Percentiles rank a stretch among this genome's conserved stretches.
phyloP scores from a whole-genome alignment of 2,888 invertebrate genomes.

The Tenthredo distinguenda region DNA sequence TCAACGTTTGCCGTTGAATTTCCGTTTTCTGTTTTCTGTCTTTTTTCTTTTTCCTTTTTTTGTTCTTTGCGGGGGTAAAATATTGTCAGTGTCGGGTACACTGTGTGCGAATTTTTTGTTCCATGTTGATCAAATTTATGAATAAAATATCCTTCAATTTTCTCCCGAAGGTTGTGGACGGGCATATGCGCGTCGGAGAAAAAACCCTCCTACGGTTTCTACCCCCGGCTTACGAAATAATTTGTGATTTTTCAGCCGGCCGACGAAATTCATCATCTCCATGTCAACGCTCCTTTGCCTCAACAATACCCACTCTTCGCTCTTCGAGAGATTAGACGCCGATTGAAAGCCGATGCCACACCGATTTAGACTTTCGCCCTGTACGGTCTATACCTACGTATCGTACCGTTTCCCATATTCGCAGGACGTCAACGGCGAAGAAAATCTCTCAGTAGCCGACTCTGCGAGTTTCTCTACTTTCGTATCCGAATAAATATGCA shows the following conservation, averaged over 20 bases:
- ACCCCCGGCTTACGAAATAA: conserved; percentile 57
- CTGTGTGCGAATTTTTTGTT: background rate
- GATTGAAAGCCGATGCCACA: conserved; percentile 49
- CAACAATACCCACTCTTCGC: conserved; percentile 59
- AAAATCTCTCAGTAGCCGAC: background rate
- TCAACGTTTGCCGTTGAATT: background rate
- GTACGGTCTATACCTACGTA: background rate
- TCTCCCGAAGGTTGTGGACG: background rate
- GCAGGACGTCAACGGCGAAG: background rate
- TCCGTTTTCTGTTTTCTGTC: background rate
- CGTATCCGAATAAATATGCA: background rate
- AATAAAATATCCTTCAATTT: conserved; percentile 42
- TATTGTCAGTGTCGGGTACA: background rate
- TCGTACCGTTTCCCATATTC: background rate
- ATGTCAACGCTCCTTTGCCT: conserved; percentile 62
- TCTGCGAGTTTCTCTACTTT: background rate
- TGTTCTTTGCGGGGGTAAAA: background rate
- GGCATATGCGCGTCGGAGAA: conserved; percentile 18
- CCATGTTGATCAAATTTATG: conserved; percentile 26
- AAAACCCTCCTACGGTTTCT: background rate
- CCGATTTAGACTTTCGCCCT: conserved; percentile 32
- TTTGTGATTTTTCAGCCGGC: conserved; percentile 63
- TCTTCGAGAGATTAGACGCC: conserved; percentile 45
- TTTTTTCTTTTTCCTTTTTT: background rate
- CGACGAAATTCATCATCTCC: conserved; percentile 64